Conservation (phyloP, 2,888 invertebrate species). For the Acholoe squamosa region DNA sequence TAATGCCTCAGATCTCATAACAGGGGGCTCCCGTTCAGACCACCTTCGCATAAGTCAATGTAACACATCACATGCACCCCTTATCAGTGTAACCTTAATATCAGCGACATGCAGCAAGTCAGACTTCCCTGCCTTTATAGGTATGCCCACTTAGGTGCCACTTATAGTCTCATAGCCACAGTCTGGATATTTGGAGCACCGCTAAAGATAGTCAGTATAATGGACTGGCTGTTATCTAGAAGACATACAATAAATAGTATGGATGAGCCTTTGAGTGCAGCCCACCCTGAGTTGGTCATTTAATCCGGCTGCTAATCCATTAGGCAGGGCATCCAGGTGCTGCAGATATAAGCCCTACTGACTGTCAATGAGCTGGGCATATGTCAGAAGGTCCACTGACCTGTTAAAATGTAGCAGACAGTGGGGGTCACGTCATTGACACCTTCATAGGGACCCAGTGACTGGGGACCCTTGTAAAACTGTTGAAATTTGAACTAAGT, state of each 20-base stretch:
- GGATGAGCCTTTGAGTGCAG: background rate
- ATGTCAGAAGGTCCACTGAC: background rate
- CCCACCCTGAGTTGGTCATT: background rate
- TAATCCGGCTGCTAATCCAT: background rate
- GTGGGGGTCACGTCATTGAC: background rate
- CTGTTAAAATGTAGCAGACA: background rate
- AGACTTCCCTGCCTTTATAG: no score
- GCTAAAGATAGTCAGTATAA: no score
- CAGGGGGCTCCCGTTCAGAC: no score
- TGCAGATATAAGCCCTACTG: background rate
- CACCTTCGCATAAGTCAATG: no score
- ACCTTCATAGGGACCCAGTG: background rate
- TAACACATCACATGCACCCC: no score
- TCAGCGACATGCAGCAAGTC: no score
- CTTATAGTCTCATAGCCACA: no score
- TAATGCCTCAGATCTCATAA: background rate
- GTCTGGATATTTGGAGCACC: no score
- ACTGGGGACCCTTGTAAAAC: background rate
- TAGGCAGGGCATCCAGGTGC: background rate
- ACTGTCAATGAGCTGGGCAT: background rate
- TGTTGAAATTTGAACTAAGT: slow-evolving; percentile 27
- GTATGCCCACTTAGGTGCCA: no score
- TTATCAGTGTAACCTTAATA: no score
- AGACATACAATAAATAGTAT: no score
- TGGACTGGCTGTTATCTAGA: no score